Conservation (phyloP, 2,113 vertebrate genomes). For the Tragelaphus scriptus region DNA sequence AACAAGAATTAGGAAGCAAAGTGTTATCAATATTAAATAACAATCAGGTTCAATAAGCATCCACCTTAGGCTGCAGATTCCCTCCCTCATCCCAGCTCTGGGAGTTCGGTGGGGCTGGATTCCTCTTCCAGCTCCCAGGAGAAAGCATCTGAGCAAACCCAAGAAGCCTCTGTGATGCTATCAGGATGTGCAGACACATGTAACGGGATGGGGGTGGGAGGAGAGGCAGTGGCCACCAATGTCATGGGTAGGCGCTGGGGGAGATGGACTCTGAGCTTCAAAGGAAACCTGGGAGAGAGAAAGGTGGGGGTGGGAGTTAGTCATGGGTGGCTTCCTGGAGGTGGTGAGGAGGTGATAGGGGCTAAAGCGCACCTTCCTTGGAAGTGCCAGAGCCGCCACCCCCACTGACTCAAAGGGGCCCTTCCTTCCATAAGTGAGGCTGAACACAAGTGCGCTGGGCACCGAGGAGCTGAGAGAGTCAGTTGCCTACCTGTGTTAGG, state of each 20-base stretch:
- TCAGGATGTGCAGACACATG: background rate
- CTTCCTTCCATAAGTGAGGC: background rate
- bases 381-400: background rate
- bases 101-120: background rate
- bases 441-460: accelerated
- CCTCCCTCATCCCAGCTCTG: background rate
- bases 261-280: background rate
- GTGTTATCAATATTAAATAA: background rate
- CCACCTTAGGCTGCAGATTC: background rate
- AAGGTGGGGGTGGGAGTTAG: background rate
- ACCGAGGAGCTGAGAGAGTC: background rate
- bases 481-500: background rate
- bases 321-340: background rate
- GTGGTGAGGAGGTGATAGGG: background rate
- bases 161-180: background rate
- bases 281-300: background rate
- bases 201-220: accelerated
- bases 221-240: accelerated
- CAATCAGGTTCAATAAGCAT: too few relatives aligned
- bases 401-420: background rate
- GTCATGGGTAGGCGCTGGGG: background rate
- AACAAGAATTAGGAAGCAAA: background rate
- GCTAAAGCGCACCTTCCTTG: background rate
- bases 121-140: too few relatives aligned
- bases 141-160: background rate